Evolutionary conservation across 2,888 invertebrate species (phyloP).

Genomic region (Danaus chrysippus): DNA sequence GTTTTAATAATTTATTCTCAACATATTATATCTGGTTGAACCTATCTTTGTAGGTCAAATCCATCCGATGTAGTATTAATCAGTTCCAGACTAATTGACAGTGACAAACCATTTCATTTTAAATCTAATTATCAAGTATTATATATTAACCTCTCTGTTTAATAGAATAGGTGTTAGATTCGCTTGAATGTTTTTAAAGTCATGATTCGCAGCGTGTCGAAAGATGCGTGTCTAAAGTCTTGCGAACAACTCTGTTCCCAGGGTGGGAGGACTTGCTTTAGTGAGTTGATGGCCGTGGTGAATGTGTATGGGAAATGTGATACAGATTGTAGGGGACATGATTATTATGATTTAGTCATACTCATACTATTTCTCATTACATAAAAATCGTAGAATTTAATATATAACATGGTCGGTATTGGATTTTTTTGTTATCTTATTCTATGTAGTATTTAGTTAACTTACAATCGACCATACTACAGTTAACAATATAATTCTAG

Average conservation of each 20-base stretch:
- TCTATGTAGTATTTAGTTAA: too few relatives aligned
- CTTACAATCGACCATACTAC: too few relatives aligned
- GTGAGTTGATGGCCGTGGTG: conserved; percentile 46
- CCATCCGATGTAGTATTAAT: background rate
- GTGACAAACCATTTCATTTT: conserved; percentile 11
- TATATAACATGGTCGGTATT: too few relatives aligned
- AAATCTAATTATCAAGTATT: background rate
- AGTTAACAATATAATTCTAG: too few relatives aligned
- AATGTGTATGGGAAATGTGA: conserved; percentile 60
- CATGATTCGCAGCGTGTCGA: conserved; percentile 43
- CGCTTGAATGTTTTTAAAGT: conserved; percentile 8
- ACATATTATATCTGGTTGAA: background rate
- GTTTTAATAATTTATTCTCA: background rate
- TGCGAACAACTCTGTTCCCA: conserved; percentile 67
- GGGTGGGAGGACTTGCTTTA: conserved; percentile 41
- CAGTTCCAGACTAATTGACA: conserved; percentile 10
- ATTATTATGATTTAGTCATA: background rate
- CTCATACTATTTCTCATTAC: background rate
- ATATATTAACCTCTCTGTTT: background rate
- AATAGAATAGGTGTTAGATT: background rate
- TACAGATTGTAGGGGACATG: conserved; percentile 36
- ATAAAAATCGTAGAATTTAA: too few relatives aligned
- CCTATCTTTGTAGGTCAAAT: background rate
- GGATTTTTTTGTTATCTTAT: too few relatives aligned
- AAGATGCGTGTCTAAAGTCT: conserved; percentile 50